phyloP scores from a whole-genome alignment of 2,797 vertebrate genomes.

The Siniperca scherzeri region DNA sequence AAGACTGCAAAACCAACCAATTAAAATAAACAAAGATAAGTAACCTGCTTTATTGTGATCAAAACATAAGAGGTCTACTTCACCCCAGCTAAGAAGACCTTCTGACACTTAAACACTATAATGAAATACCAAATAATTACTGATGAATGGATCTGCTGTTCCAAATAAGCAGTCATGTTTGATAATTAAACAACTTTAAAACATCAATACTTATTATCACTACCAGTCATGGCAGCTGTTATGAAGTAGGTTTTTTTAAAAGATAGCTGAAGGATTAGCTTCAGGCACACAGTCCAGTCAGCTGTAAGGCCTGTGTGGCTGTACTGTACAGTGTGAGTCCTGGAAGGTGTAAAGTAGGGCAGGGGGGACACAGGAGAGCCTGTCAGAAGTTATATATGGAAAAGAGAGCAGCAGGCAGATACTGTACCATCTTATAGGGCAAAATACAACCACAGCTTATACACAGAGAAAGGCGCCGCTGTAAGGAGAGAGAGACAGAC shows the following conservation, averaged over 20 bases:
- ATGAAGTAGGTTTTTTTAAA: background rate
- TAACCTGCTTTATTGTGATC: background rate
- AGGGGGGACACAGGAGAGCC: constrained; percentile 65
- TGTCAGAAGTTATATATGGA: constrained; percentile 64
- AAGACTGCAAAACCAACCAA: background rate
- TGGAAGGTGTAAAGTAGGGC: constrained; percentile 68
- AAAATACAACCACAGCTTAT: constrained; percentile 12
- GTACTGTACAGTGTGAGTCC: constrained; percentile 17
- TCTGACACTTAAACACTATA: background rate
- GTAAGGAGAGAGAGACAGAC: constrained; percentile 15
- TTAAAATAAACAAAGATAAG: background rate
- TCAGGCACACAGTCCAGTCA: constrained; percentile 13
- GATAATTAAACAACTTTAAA: background rate
- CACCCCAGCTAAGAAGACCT: background rate
- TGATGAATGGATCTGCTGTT: background rate
- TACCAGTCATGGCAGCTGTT: background rate
- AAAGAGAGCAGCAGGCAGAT: constrained; percentile 54
- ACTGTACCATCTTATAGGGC: constrained; percentile 25
- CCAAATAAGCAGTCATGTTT: background rate
- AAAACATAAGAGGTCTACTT: background rate
- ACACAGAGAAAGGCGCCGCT: constrained; percentile 17
- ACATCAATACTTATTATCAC: background rate
- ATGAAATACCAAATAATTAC: background rate
- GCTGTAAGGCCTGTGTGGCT: constrained; percentile 11
- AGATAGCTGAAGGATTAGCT: background rate